Evolutionary conservation across 2,797 vertebrate genomes (phyloP), one percentile per base, ranked within the genome.

Genomic region (Thunnus albacares): DNA sequence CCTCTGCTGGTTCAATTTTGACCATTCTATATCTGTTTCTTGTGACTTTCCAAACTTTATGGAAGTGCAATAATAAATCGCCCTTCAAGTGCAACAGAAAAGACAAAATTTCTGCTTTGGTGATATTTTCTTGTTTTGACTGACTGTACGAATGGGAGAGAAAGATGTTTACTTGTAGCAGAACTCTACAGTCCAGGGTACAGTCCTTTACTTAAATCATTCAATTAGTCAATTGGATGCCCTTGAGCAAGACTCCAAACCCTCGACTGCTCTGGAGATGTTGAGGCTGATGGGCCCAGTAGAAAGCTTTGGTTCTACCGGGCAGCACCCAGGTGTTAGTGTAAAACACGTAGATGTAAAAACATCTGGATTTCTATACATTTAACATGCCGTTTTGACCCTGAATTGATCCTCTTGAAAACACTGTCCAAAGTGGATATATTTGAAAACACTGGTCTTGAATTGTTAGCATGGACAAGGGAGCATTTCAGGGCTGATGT

Each of bases 341-440:
- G 24, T 45, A 13, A 43, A 5, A 3, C 12, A 43, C 35, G 2
- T 10, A 43, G 13, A 43, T 43, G 12, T 43, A 4, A 38, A 38
- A 38, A 38, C 22, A 55, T 52, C 14, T 22, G 18, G 5, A 45
- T 38, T 38, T 38, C 10, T 38, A 8, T 38, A 38, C 53, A 60
- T 59, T 68, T 69, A 63, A 64, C 47, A 33, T 45, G 26, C 38
- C 4, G 55, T 53, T 62, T 63, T 15, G 33, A n/a, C 30, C 51
- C 47, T 51, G 47, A 20, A 51, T 35, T 15, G 24, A 43, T 51
- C 66, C 57, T 51, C 43, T 30, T 74, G 22, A 58, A 69, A 82
- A 70, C 15, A 15, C 5, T 47, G 15, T 47, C 45, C 64, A 35
- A 65, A 81, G 47, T 43, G 51, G n/a, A 59, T 18, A 17, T 71